phyloP scores from a whole-genome alignment of 1,140 invertebrate genomes.

The Diachasma alloeum region DNA sequence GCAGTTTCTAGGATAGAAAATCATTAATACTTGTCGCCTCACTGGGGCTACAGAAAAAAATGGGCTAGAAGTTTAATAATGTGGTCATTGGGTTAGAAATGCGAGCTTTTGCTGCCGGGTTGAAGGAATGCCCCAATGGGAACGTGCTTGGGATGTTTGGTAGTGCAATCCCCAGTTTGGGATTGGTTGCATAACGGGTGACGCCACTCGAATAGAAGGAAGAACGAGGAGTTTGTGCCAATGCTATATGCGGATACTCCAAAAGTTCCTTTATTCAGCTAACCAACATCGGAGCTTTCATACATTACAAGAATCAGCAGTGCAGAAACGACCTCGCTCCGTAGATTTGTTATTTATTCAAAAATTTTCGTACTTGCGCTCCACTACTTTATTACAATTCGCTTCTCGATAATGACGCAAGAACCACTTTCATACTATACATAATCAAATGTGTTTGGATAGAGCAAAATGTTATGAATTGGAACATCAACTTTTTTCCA shows the following conservation, averaged over 20 bases:
- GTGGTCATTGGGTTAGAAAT: conserved; percentile 20
- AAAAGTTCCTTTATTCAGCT: conserved; percentile 12
- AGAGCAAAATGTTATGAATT: neutral
- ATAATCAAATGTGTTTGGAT: neutral
- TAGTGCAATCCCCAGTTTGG: conserved; percentile 53
- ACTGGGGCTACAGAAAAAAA: neutral
- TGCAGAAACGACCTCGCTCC: neutral
- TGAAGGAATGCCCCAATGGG: conserved; percentile 45
- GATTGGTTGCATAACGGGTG: conserved; percentile 52
- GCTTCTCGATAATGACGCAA: too few relatives aligned
- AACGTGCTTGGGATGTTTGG: conserved; percentile 54
- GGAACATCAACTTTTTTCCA: neutral
- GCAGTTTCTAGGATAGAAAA: too few relatives aligned
- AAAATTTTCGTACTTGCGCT: neutral
- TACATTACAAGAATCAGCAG: neutral
- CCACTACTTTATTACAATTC: too few relatives aligned
- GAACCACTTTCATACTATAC: too few relatives aligned
- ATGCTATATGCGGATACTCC: conserved; percentile 38
- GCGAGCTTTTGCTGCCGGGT: conserved; percentile 34
- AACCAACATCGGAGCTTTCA: neutral
- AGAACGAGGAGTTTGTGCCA: conserved; percentile 47
- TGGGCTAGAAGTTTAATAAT: neutral
- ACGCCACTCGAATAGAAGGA: conserved; percentile 51
- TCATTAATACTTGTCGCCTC: too few relatives aligned
- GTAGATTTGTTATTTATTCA: neutral